phyloP scores from a whole-genome alignment of 2,797 vertebrate genomes.

The Pseudochromis fuscus region DNA sequence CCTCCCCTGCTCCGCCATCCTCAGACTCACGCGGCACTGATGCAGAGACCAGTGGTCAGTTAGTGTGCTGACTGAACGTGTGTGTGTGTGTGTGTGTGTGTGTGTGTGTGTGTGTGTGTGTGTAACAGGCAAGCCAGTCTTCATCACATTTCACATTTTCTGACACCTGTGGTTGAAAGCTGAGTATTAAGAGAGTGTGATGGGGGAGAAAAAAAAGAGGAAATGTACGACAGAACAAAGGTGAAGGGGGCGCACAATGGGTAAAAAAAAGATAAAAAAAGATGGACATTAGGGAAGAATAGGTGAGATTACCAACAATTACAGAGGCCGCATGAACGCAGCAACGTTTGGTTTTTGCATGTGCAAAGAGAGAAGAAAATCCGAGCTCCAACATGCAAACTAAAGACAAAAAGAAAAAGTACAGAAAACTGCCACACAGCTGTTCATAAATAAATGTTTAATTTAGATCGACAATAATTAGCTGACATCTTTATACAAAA shows the following conservation, averaged over 20 bases:
- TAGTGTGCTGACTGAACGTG: slow-evolving; percentile 15
- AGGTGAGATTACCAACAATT: slow-evolving; percentile 2
- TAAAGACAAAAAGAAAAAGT: neutral
- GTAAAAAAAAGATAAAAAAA: slow-evolving; percentile 7
- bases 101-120: slow-evolving; percentile 13
- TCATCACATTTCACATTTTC: slow-evolving; percentile 56
- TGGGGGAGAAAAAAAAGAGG: neutral
- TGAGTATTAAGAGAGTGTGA: slow-evolving; percentile 5
- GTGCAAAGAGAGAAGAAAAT: neutral
- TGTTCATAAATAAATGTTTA: slow-evolving; percentile 64
- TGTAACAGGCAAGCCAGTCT: neutral
- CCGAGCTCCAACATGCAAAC: neutral
- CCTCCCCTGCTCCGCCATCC: neutral
- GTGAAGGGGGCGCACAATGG: slow-evolving; percentile 4
- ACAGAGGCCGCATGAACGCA: slow-evolving; percentile 14
- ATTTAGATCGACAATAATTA: slow-evolving; percentile 40
- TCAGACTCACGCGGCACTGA: slow-evolving; percentile 66
- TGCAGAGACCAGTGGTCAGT: slow-evolving; percentile 48
- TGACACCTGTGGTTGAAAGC: slow-evolving; percentile 52
- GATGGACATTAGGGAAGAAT: slow-evolving; percentile 4
- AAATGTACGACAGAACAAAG: slow-evolving; percentile 36
- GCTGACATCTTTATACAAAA: neutral
- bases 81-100: slow-evolving; percentile 1
- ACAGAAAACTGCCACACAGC: neutral
- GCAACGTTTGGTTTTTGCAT: neutral